Conservation (phyloP, 2,113 vertebrate genomes). For the Hippocampus barbouri region DNA sequence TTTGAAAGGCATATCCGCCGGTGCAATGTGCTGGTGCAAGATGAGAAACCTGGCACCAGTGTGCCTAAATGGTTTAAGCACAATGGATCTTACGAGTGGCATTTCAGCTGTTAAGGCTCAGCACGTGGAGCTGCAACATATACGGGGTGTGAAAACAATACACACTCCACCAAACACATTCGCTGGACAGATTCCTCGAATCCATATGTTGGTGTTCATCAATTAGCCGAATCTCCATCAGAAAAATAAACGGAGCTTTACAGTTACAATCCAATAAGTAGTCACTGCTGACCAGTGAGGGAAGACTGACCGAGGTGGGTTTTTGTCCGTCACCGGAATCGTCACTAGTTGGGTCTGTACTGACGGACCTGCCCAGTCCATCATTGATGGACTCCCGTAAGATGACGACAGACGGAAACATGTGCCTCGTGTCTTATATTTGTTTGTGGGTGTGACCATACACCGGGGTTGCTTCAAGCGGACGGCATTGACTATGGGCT, state of each 20-base stretch:
- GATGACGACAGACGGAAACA: too few species aligned
- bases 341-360: too few species aligned
- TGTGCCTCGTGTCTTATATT: too few species aligned
- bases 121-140: constrained; percentile 40
- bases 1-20: constrained; percentile 50
- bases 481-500: too few species aligned
- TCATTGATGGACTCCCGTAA: too few species aligned
- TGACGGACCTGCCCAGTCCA: too few species aligned
- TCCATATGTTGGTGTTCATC: constrained; percentile 47
- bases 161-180: constrained; percentile 35
- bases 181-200: constrained; percentile 35
- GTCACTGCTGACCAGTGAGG: too few species aligned
- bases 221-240: neutral
- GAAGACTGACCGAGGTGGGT: too few species aligned
- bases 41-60: constrained; percentile 59
- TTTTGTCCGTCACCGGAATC: too few species aligned
- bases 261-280: neutral
- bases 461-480: too few species aligned
- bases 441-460: too few species aligned
- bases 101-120: constrained; percentile 65
- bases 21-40: constrained; percentile 55
- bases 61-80: constrained; percentile 64
- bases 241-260: neutral
- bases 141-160: constrained; percentile 56
- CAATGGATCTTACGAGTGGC: constrained; percentile 56